phyloP scores from a whole-genome alignment of 2,797 vertebrate genomes.

The Borostomias antarcticus region DNA sequence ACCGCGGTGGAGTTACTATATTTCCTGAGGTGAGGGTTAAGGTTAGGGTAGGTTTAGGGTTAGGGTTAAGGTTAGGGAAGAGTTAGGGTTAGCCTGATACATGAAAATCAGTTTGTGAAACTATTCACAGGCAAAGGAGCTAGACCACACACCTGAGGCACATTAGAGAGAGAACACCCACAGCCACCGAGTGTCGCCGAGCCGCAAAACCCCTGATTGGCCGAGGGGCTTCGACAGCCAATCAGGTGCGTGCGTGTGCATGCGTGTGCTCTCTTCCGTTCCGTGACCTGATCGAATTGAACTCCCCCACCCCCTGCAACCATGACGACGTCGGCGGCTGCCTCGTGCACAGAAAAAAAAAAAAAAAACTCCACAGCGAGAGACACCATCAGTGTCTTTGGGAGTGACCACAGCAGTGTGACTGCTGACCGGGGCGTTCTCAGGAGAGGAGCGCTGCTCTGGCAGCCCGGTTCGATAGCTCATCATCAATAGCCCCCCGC shows the following conservation, averaged over 20 bases:
- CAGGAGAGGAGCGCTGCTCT: constrained; percentile 55
- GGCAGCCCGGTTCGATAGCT: constrained; percentile 79
- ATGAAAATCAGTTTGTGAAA: too few species aligned
- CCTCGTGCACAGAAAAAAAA: constrained; percentile 60
- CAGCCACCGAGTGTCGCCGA: background rate
- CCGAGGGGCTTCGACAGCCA: constrained; percentile 8
- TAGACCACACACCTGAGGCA: background rate
- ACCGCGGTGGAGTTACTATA: background rate
- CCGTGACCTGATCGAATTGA: constrained; percentile 57
- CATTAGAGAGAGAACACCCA: background rate
- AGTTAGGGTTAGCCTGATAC: too few species aligned
- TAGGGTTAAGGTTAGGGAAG: too few species aligned
- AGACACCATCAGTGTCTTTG: too few species aligned
- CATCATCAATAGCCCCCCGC: constrained; percentile 75
- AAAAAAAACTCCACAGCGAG: constrained; percentile 60
- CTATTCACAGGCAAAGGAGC: background rate
- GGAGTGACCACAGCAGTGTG: constrained; percentile 57
- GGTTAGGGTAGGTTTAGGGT: too few species aligned
- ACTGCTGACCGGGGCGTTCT: constrained; percentile 67
- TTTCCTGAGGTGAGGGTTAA: too few species aligned
- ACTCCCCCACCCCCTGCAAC: constrained; percentile 61
- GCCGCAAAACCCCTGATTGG: background rate
- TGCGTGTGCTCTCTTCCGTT: constrained; percentile 32
- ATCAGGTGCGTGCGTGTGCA: background rate
- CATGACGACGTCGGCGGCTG: constrained; percentile 48